Evolutionary conservation across 2,888 invertebrate species (phyloP).

Genomic region (Metallyticus violacea): DNA sequence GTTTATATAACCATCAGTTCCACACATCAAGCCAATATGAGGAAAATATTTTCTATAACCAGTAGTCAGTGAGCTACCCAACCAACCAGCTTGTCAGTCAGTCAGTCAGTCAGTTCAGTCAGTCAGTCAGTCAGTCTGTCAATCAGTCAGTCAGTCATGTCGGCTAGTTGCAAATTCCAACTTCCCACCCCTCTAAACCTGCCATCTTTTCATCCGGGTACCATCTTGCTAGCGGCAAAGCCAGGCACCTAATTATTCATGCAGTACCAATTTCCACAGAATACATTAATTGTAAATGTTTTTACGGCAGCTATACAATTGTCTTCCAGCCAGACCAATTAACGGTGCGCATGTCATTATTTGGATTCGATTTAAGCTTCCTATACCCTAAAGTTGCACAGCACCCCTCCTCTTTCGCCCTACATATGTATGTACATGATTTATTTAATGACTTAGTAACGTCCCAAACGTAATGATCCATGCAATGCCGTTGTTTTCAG

Average conservation of each 20-base stretch:
- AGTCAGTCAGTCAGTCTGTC: not conserved
- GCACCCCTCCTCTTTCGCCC: not conserved
- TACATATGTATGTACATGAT: not conserved
- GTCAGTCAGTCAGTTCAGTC: no score
- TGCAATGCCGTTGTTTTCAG: not conserved
- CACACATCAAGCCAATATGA: not conserved
- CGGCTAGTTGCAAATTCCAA: not conserved
- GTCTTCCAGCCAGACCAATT: not conserved
- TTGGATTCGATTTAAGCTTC: not conserved
- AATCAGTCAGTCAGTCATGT: no score
- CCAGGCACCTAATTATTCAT: constrained; percentile 17
- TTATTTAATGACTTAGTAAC: not conserved
- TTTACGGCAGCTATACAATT: not conserved
- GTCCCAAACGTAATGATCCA: not conserved
- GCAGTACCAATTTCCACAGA: constrained; percentile 18
- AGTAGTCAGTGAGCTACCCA: not conserved
- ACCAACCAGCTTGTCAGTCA: not conserved
- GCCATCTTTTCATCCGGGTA: not conserved
- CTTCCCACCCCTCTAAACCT: not conserved
- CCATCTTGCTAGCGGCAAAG: constrained; percentile 20
- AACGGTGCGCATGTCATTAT: not conserved
- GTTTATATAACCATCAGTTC: constrained; percentile 17
- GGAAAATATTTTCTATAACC: not conserved
- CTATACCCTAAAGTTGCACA: not conserved
- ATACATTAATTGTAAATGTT: not conserved